Percentiles rank a stretch among this genome's conserved stretches.
Conservation (phyloP, 2,888 invertebrate species). For the Vanessa cardui region DNA sequence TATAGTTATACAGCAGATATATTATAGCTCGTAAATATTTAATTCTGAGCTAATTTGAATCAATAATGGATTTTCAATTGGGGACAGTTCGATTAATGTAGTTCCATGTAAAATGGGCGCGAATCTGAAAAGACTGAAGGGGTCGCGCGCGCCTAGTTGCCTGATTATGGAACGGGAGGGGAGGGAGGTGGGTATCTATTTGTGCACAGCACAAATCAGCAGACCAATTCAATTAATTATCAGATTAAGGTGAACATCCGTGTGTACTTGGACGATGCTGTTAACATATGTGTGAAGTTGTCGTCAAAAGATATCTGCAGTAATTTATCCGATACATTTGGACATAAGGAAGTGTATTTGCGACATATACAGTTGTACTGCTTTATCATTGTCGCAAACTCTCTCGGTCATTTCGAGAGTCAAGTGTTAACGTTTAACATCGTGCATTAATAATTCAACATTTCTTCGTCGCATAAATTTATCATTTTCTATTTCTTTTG, state of each 20-base stretch:
- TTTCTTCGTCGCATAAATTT: not conserved
- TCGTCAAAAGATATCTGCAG: constrained; percentile 52
- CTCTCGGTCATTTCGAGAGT: constrained; percentile 2
- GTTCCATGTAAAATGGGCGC: constrained; percentile 81
- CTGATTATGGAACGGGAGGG: constrained; percentile 50
- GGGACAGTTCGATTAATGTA: constrained; percentile 67
- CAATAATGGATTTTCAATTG: constrained; percentile 53
- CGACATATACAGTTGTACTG: constrained; percentile 28
- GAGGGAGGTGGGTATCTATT: constrained; percentile 69
- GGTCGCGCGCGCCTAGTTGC: constrained; percentile 63
- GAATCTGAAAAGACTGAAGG: constrained; percentile 80
- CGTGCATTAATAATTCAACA: constrained; percentile 8
- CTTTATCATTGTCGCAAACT: constrained; percentile 16
- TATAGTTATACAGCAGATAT: no score
- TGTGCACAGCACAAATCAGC: constrained; percentile 80
- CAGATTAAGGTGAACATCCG: constrained; percentile 80
- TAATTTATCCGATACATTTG: constrained; percentile 47
- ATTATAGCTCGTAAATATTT: no score
- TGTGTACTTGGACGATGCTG: constrained; percentile 66
- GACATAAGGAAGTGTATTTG: constrained; percentile 38
- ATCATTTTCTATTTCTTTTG: not conserved
- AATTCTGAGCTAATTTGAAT: not conserved
- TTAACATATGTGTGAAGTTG: constrained; percentile 59
- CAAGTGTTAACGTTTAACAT: constrained; percentile 2
- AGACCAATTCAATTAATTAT: constrained; percentile 82